phyloP scores from a whole-genome alignment of 2,797 vertebrate genomes.

The Notolabrus celidotus region DNA sequence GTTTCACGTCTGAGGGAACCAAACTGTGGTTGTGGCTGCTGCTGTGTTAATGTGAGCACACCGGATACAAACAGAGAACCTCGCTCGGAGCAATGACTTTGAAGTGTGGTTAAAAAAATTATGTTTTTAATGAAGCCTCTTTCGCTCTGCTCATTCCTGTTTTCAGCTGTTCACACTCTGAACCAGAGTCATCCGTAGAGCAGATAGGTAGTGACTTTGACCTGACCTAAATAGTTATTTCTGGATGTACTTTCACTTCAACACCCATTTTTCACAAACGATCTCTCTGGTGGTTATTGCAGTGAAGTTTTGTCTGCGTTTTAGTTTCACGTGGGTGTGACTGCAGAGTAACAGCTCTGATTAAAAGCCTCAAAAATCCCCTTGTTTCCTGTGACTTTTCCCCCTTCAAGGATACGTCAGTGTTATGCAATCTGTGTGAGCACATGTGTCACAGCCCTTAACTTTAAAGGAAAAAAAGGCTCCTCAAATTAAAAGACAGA shows the following conservation, averaged over 20 bases:
- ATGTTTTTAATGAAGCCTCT: slow-evolving; percentile 5
- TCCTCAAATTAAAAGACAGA: slow-evolving; percentile 15
- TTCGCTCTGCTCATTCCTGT: slow-evolving; percentile 3
- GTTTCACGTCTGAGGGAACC: slow-evolving; percentile 10
- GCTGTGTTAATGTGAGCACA: slow-evolving; percentile 10
- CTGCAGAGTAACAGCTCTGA: background rate
- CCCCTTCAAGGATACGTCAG: background rate
- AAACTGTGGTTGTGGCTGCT: slow-evolving; percentile 4
- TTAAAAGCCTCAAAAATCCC: background rate
- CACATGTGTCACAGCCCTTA: background rate
- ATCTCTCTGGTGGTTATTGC: background rate
- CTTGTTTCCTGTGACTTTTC: background rate
- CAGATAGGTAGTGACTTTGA: slow-evolving; percentile 13
- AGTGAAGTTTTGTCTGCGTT: background rate
- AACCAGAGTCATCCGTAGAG: slow-evolving; percentile 17
- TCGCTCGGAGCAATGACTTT: slow-evolving; percentile 34
- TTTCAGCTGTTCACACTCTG: slow-evolving; percentile 27
- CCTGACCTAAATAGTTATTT: slow-evolving; percentile 5
- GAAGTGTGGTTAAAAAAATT: slow-evolving; percentile 46
- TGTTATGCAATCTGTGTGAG: background rate
- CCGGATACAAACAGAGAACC: too few species aligned
- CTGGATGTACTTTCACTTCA: background rate
- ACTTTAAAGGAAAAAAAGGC: slow-evolving; percentile 20
- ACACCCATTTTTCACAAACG: background rate
- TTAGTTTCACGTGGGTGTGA: background rate